A percentile compares a stretch with the other conserved stretches of the same genome.
Conservation (phyloP, 2,113 vertebrate species). For the Apaloderma vittatum region DNA sequence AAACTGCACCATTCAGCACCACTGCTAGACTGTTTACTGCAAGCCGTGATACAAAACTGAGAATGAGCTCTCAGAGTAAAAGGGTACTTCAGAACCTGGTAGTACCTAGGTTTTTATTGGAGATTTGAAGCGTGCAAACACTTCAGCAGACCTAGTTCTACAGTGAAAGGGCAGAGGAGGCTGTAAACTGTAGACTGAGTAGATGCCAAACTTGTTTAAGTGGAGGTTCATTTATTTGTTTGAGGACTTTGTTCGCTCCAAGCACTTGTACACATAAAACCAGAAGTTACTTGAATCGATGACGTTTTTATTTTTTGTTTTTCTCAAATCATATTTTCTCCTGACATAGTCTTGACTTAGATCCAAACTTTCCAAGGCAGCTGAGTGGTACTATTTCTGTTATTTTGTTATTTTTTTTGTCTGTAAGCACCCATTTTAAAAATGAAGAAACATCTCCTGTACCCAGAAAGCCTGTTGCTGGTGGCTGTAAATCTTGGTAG, state of each 20-base stretch:
- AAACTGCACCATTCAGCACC: background rate
- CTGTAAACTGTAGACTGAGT: background rate
- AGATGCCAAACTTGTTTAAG: background rate
- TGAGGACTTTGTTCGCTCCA: background rate
- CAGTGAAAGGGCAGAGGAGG: background rate
- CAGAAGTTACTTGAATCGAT: background rate
- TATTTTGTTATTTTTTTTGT: background rate
- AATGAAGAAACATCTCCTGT: background rate
- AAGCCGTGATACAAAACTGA: slow-evolving; percentile 31
- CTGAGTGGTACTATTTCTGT: background rate
- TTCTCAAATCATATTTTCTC: slow-evolving; percentile 21
- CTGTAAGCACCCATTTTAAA: background rate
- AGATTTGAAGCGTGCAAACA: background rate
- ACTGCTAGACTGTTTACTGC: background rate
- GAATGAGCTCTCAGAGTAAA: slow-evolving; percentile 12
- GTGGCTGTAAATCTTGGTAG: background rate
- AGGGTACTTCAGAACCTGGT: background rate
- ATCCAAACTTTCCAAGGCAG: background rate
- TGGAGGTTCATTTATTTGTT: background rate
- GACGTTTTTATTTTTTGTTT: background rate
- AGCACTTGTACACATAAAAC: background rate
- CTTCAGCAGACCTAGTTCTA: background rate
- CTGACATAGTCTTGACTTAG: background rate
- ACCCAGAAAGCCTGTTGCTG: background rate
- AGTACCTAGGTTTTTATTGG: background rate